These are phyloP conservation scores for Drosophila pectinifera DNA, from an alignment of 1,140 invertebrate genomes.

Conservation along the genomic window DNA sequence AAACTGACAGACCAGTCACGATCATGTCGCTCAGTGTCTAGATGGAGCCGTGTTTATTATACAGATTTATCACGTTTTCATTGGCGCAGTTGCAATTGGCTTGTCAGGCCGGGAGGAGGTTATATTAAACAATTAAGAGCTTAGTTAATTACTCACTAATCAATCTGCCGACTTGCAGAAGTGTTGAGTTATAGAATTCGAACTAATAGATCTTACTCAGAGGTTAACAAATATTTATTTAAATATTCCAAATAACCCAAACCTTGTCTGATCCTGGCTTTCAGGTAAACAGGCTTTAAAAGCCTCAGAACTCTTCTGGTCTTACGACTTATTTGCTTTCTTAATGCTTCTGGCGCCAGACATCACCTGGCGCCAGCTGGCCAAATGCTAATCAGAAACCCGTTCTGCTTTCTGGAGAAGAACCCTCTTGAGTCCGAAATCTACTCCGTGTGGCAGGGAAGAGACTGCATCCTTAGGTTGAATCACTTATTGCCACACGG, in stretches of 20 bases:
- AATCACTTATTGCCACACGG: constrained; percentile 5
- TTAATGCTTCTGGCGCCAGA: constrained; percentile 59
- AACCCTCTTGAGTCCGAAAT: neutral
- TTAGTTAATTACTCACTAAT: constrained; percentile 15
- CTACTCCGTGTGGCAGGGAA: neutral
- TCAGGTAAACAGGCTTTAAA: constrained; percentile 19
- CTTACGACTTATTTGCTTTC: constrained; percentile 40
- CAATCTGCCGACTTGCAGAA: constrained; percentile 8
- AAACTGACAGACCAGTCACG: constrained; percentile 40
- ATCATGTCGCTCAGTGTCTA: constrained; percentile 27
- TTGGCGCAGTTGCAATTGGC: constrained; percentile 2
- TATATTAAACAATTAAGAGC: constrained; percentile 37
- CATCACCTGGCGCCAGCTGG: constrained; percentile 13
- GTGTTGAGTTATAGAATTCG: neutral
- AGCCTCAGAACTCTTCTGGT: neutral
- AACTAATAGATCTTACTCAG: neutral
- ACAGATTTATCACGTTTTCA: constrained; percentile 42
- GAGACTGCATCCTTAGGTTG: neutral
- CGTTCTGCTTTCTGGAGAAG: constrained; percentile 23
- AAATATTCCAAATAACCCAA: neutral
- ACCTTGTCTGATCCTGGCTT: neutral
- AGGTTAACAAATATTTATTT: constrained; percentile 2
- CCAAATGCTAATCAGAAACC: constrained; percentile 15
- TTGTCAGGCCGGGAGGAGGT: neutral
- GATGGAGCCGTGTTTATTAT: constrained; percentile 23